These are phyloP conservation scores for Siniperca knerii DNA, from an alignment of 2,113 vertebrate species.

Conservation along the genomic window DNA sequence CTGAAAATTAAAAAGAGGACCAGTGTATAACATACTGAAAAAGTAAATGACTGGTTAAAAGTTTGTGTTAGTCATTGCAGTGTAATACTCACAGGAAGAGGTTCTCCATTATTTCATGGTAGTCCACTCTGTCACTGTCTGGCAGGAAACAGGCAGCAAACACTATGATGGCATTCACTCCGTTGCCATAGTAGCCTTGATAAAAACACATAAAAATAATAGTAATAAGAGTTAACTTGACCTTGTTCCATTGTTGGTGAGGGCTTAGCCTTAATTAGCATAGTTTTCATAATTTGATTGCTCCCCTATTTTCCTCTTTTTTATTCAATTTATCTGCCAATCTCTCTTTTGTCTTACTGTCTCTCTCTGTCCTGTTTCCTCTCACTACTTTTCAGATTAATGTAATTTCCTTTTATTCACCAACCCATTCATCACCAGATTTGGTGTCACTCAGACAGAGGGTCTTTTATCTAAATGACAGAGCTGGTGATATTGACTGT, in stretches of 20 bases:
- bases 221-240: slow-evolving; percentile 23
- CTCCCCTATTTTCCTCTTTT: slow-evolving; percentile 35
- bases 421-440: slow-evolving; percentile 56
- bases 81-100: slow-evolving; percentile 95
- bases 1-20: background rate
- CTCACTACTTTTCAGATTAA: slow-evolving; percentile 45
- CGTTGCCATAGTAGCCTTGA: slow-evolving; percentile 94
- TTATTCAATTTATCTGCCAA: slow-evolving; percentile 40
- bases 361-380: slow-evolving; percentile 44
- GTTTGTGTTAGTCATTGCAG: background rate
- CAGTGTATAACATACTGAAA: background rate
- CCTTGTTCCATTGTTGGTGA: slow-evolving; percentile 6
- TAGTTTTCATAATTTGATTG: slow-evolving; percentile 43
- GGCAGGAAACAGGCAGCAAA: slow-evolving; percentile 98
- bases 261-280: slow-evolving; percentile 31
- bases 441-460: slow-evolving; percentile 58
- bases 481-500: slow-evolving; percentile 51
- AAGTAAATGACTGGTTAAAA: background rate
- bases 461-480: slow-evolving; percentile 59
- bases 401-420: slow-evolving; percentile 63
- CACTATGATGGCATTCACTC: slow-evolving; percentile 96
- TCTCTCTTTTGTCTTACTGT: slow-evolving; percentile 45
- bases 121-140: slow-evolving; percentile 95
- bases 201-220: slow-evolving; percentile 63
- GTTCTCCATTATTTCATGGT: slow-evolving; percentile 99